A percentile compares a stretch with the other conserved stretches of the same genome.
phyloP scores from a whole-genome alignment of 2,113 vertebrate species.

The Sinocyclocheilus anshuiensis region DNA sequence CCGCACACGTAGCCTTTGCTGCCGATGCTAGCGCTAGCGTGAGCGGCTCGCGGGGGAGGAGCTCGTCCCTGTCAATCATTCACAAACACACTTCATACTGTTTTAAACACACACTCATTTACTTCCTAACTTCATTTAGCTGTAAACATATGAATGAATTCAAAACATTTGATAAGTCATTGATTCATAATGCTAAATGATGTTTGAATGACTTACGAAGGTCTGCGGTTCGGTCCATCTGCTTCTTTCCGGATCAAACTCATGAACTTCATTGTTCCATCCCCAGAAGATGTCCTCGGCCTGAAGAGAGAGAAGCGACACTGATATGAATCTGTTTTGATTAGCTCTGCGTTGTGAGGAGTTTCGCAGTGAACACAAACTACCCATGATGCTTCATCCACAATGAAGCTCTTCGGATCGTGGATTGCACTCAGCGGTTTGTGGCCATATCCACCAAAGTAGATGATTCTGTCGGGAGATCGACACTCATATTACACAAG shows the following conservation, averaged over 20 bases:
- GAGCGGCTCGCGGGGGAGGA: constrained; percentile 90
- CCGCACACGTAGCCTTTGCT: constrained; percentile 90
- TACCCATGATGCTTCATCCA: constrained; percentile 95
- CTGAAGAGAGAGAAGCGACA: constrained; percentile 64
- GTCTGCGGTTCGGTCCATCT: constrained; percentile 86
- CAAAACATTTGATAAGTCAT: too few relatives aligned
- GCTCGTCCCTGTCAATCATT: constrained; percentile 67
- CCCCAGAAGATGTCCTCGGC: constrained; percentile 90
- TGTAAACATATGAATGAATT: neutral
- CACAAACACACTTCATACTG: neutral
- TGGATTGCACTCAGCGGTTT: constrained; percentile 82
- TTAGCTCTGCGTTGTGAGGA: neutral
- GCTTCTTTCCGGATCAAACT: constrained; percentile 84
- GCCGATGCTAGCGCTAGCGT: constrained; percentile 82
- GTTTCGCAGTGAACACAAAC: constrained; percentile 38
- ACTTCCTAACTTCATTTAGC: too few relatives aligned
- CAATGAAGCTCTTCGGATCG: constrained; percentile 82
- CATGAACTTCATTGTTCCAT: constrained; percentile 94
- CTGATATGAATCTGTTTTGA: neutral
- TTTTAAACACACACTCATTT: neutral
- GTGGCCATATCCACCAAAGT: constrained; percentile 95
- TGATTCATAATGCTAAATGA: neutral
- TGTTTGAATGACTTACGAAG: constrained; percentile 71
- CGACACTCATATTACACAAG: constrained; percentile 8
- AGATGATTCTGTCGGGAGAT: constrained; percentile 80